These are phyloP conservation scores for Poeciliopsis infans DNA, from an alignment of 2,797 vertebrate species.

Conservation along the genomic window DNA sequence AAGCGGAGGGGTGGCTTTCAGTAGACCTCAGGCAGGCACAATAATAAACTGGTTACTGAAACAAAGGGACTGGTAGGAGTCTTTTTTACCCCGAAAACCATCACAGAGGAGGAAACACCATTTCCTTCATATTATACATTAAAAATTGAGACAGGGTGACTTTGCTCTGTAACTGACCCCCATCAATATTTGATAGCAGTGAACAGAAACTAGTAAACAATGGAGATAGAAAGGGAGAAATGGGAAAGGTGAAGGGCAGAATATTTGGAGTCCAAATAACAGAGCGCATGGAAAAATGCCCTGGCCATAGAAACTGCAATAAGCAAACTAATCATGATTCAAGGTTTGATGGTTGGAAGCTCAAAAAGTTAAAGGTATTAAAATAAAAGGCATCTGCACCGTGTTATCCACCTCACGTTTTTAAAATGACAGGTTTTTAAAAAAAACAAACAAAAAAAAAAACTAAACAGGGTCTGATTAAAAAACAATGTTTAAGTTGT, in stretches of 20 bases:
- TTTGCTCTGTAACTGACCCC: conserved; percentile 68
- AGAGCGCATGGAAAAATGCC: conserved; percentile 23
- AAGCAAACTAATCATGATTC: neutral
- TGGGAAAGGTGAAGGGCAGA: conserved; percentile 55
- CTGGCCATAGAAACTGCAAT: conserved; percentile 1
- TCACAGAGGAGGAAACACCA: conserved; percentile 61
- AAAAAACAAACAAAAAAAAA: too few species aligned
- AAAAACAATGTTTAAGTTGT: conserved; percentile 67
- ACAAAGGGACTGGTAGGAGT: conserved; percentile 38
- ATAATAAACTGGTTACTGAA: conserved; percentile 65
- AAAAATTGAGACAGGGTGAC: conserved; percentile 76
- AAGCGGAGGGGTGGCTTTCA: conserved; percentile 62
- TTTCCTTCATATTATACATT: conserved; percentile 77
- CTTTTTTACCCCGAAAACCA: conserved; percentile 61
- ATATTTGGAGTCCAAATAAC: conserved; percentile 29
- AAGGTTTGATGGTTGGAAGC: neutral
- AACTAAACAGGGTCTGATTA: conserved; percentile 32
- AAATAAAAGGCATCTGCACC: neutral
- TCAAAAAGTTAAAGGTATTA: neutral
- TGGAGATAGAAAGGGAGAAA: conserved; percentile 42
- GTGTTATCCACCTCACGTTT: neutral
- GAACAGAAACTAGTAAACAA: conserved; percentile 75
- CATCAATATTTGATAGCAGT: conserved; percentile 72
- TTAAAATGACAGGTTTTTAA: too few species aligned
- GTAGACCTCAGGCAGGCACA: conserved; percentile 65